phyloP scores from a whole-genome alignment of 2,113 vertebrate genomes.

The Cathartes aura region DNA sequence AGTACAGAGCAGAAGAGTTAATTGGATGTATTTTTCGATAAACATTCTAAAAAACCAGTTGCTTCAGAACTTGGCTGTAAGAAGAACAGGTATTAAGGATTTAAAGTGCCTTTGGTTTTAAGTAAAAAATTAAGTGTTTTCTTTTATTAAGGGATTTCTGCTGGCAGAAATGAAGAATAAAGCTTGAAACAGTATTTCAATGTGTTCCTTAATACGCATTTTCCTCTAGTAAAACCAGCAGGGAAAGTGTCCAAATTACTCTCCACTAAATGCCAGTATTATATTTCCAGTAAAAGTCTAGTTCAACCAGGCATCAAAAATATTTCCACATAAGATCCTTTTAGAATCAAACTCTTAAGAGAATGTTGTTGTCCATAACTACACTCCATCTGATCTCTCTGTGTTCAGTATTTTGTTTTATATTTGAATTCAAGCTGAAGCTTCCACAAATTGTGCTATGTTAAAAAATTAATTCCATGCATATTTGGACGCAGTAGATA shows the following conservation, averaged over 20 bases:
- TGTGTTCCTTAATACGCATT: slow-evolving; percentile 69
- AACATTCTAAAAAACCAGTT: background rate
- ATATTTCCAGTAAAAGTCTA: slow-evolving; percentile 62
- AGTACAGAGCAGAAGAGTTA: background rate
- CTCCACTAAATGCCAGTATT: slow-evolving; percentile 72
- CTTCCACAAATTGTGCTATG: background rate
- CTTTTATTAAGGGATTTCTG: slow-evolving; percentile 56
- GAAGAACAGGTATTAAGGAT: background rate
- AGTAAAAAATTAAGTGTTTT: slow-evolving; percentile 20
- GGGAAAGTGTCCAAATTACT: slow-evolving; percentile 78
- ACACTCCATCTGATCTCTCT: background rate
- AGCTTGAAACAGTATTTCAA: slow-evolving; percentile 71
- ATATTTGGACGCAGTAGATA: background rate
- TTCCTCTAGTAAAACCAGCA: slow-evolving; percentile 77
- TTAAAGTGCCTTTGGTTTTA: background rate
- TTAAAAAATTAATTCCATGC: background rate
- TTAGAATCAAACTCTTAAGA: background rate
- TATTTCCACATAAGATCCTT: slow-evolving; percentile 47
- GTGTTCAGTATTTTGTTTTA: background rate
- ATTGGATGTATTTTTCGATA: background rate
- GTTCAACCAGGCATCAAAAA: slow-evolving; percentile 30
- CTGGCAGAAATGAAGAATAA: slow-evolving; percentile 39
- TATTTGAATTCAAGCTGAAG: background rate
- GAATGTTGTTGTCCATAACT: background rate
- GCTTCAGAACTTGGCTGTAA: background rate